Base-by-base conservation (phyloP, 1,140 invertebrate species). In the Muscidifurax raptorellus region DNA sequence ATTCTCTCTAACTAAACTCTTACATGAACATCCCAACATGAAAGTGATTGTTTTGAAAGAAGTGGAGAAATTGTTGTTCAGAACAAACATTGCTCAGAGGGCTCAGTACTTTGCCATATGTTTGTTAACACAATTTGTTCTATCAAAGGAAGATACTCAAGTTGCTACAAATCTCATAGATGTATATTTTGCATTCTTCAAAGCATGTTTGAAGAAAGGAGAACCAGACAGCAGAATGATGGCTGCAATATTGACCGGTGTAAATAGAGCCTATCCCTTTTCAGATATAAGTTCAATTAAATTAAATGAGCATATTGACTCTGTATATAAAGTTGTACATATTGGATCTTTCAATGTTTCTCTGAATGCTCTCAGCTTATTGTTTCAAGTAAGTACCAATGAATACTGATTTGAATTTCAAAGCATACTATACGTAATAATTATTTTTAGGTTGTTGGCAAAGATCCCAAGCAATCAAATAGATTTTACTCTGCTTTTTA, bases 181-280 rank as follows among this genome's bases (percentile, higher is more conserved):
- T 80, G 96, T 99, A n/a, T 99, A 99, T 92, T 98, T 99, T 90
- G 96, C 97, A 0, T 98, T 99, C 89, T 99, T 99, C 93, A 99
- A 98, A 93, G 97, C 98, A 74, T 96, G 96, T 69, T 95, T 98
- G 22, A 97, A 98, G 91, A 97, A 96, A 95, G 97, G 97, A 30
- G 97, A 99, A 86, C 96, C 99, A 0, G 97, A 99, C 89, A 97
- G 96, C 67, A 96, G 97, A 89, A 96, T 99, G 92, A 98, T 99
- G 96, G 96, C 96, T 84, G 97, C 96, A 1, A 95, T 99, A 25
- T 92, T 99, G 72, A 96, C 95, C 72, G 98, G 98, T 1, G 96
- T 98, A 9, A 98, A 98, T 89, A 94, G 97, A 86, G 97, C 97
- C 5, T 98, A 96, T 93, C 97, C 96, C 1, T 98, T 95, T 93